Conservation (phyloP, 2,797 vertebrate genomes). For the Sebastes diaconus region DNA sequence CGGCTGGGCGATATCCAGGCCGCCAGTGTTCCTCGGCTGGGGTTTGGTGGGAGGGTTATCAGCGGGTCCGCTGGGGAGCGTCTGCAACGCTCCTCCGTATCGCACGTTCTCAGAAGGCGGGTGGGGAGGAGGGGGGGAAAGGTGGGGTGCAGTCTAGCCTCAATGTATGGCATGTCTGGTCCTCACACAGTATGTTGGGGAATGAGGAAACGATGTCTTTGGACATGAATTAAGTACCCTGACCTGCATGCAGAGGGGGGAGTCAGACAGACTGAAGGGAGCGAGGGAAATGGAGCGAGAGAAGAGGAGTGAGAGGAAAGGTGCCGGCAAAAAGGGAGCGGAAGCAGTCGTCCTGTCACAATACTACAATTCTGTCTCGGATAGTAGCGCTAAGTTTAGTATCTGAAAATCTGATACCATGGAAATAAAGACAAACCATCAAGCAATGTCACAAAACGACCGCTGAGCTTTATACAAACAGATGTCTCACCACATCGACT, state of each 20-base stretch:
- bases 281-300: conserved; percentile 47
- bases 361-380: conserved; percentile 1
- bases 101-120: conserved; percentile 44
- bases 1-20: conserved; percentile 65
- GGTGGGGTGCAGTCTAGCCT: conserved; percentile 11
- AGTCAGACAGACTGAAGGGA: conserved; percentile 41
- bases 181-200: conserved; percentile 10
- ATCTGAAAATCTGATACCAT: conserved; percentile 27
- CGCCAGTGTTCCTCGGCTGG: conserved; percentile 38
- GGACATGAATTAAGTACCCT: conserved; percentile 67
- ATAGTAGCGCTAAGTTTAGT: conserved; percentile 32
- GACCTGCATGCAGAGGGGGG: conserved; percentile 57
- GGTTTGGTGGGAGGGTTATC: conserved; percentile 65
- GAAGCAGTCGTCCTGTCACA: conserved; percentile 16
- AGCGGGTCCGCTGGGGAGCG: conserved; percentile 47
- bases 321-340: conserved; percentile 11
- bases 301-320: conserved; percentile 18
- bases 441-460: conserved; percentile 40
- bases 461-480: conserved; percentile 48
- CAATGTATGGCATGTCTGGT: conserved; percentile 22
- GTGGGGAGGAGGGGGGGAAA: background rate
- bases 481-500: conserved; percentile 38
- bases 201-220: conserved; percentile 41
- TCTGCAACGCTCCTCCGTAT: conserved; percentile 46
- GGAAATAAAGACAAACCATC: conserved; percentile 37